Evolutionary conservation across 1,140 invertebrate genomes (phyloP).

Genomic region (Ditylenchus dipsaci): DNA sequence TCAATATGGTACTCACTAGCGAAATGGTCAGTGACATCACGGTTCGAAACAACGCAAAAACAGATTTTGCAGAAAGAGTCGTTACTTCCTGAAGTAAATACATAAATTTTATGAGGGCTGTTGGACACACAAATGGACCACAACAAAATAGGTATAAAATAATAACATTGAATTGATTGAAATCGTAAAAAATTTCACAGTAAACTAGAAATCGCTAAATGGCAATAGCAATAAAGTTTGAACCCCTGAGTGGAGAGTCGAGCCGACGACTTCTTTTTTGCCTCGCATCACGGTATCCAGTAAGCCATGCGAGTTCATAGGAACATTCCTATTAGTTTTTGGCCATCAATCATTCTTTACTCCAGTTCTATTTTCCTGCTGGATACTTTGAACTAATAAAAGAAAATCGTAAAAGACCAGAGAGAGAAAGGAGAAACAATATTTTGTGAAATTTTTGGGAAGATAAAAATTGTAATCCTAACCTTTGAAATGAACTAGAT

Average conservation of each 20-base stretch:
- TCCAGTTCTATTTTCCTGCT: too few relatives aligned
- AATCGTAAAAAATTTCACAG: neutral
- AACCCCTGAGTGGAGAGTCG: too few relatives aligned
- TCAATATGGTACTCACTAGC: slow-evolving; percentile 27
- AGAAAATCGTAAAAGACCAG: too few relatives aligned
- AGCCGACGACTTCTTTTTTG: too few relatives aligned
- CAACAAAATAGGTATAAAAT: neutral
- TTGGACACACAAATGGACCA: neutral
- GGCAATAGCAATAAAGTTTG: too few relatives aligned
- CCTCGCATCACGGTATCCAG: too few relatives aligned
- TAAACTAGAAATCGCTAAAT: too few relatives aligned
- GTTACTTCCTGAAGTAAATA: slow-evolving; percentile 24
- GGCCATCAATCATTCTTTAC: too few relatives aligned
- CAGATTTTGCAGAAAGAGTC: slow-evolving; percentile 22
- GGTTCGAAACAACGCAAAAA: slow-evolving; percentile 13
- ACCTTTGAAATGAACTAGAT: slow-evolving; percentile 14
- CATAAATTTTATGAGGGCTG: neutral
- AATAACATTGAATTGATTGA: neutral
- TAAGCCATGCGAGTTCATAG: too few relatives aligned
- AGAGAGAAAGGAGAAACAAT: too few relatives aligned
- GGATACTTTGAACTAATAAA: too few relatives aligned
- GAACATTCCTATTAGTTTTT: too few relatives aligned
- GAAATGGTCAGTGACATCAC: slow-evolving; percentile 20
- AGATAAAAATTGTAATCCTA: slow-evolving; percentile 3
- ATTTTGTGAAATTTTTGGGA: neutral